Base-by-base conservation (phyloP, 2,888 invertebrate species). In the Apantesis nais region DNA sequence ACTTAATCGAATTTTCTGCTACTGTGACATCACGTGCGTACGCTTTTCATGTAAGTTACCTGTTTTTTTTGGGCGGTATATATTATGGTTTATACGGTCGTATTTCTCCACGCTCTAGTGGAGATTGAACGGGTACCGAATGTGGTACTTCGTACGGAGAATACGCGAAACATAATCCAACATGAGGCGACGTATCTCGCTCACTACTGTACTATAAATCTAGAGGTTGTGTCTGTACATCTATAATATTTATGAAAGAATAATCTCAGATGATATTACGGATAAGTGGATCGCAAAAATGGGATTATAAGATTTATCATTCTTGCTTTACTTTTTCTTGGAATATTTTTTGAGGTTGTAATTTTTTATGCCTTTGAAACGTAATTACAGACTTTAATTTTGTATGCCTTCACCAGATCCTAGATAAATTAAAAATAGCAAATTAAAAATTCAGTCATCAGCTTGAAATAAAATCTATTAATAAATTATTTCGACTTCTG, bases 1-100 rank as follows among this genome's bases (percentile, higher is more conserved):
- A 90, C 85, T 84, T 90, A 92, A 92, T 92, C 90, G 89, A 92
- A 91, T 91, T 89, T 92, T 93, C 90, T 90, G 91, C 89, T 85
- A 83, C 85, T 86, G 84, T 86, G 88, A 85, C 84, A 85, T 89
- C 92, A 92, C 91, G 92, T 92, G 83, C 83, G 87, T 83, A 86
- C 83, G 82, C 68, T 87, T 89, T 86, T 86, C 86, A 76, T 83
- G 87, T 89, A 89, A 88, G 89, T 89, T 88, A 89, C 89, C 89
- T 89, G 89, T 89, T 90, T 91, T 90, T 87, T 91, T 90, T 87
- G 83, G 77, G 77, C 73, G 81, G 84, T 86, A 88, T 88, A 85
- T 89, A 87, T 88, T 90, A 88, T 85, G 86, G 86, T 85, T 87
- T 86, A 85, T 86, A 87, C 83, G 90, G 88, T 80, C 91, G 88